Evolutionary conservation across 2,888 invertebrate species (phyloP).

Genomic region (Ctena decussata): DNA sequence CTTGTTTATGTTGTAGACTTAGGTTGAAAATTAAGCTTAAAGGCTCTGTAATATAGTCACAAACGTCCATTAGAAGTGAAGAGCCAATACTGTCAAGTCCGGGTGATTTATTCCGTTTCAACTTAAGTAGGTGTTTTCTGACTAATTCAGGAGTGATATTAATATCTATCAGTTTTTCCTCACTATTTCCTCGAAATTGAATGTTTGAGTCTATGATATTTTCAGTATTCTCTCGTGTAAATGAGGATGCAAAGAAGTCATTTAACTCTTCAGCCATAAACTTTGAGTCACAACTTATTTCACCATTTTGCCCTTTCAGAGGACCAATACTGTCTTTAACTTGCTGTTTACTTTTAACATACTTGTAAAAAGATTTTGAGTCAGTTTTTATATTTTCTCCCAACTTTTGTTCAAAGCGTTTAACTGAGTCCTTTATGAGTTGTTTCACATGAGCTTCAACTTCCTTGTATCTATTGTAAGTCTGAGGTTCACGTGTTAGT

Average conservation of each 20-base stretch:
- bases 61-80: too few relatives aligned
- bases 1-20: not conserved
- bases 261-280: not conserved
- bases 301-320: too few relatives aligned
- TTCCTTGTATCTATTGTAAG: slow-evolving; percentile 10
- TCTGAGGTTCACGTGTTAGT: slow-evolving; percentile 18
- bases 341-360: slow-evolving; percentile 16
- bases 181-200: too few relatives aligned
- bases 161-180: not conserved
- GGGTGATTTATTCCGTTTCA: too few relatives aligned
- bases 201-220: too few relatives aligned
- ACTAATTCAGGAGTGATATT: not conserved
- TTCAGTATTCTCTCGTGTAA: not conserved
- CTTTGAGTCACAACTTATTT: slow-evolving; percentile 1
- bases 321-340: too few relatives aligned
- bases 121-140: not conserved
- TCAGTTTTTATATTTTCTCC: slow-evolving; percentile 17
- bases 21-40: not conserved
- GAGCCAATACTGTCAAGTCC: too few relatives aligned
- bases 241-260: not conserved
- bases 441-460: too few relatives aligned
- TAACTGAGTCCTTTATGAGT: slow-evolving; percentile 1
- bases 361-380: slow-evolving; percentile 29
- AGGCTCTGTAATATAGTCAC: slow-evolving; percentile 6
- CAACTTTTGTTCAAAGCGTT: slow-evolving; percentile 11